These are phyloP conservation scores for Dinoponera quadriceps DNA, from an alignment of 1,140 invertebrate genomes.

Conservation along the genomic window DNA sequence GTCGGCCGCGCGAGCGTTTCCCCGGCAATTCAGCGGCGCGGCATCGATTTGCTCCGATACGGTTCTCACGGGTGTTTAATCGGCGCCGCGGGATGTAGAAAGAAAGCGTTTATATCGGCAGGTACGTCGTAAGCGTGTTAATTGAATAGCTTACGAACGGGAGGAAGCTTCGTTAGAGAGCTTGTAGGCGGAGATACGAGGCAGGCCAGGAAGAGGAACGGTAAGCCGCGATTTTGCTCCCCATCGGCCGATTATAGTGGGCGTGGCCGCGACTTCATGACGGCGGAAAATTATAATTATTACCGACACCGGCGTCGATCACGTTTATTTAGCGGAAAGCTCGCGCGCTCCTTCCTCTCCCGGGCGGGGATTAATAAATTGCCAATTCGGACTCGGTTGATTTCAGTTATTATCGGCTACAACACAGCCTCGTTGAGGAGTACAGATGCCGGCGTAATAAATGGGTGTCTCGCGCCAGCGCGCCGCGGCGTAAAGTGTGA, in stretches of 20 bases:
- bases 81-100: conserved; percentile 12
- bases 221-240: conserved; percentile 62
- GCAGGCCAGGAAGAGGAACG: background rate
- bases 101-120: conserved; percentile 40
- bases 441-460: conserved; percentile 53
- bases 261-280: conserved; percentile 64
- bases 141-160: conserved; percentile 59
- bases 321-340: conserved; percentile 65
- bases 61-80: conserved; percentile 48
- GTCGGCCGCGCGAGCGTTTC: background rate
- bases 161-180: conserved; percentile 50
- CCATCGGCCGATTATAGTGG: conserved; percentile 63
- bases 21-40: conserved; percentile 15
- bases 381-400: conserved; percentile 62
- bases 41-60: conserved; percentile 28
- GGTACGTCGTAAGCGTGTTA: conserved; percentile 46
- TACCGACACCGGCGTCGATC: conserved; percentile 66
- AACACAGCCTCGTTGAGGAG: conserved; percentile 47
- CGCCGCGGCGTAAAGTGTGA: conserved; percentile 52
- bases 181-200: conserved; percentile 34
- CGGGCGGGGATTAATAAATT: conserved; percentile 66
- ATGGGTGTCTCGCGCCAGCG: conserved; percentile 45
- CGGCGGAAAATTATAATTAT: conserved; percentile 72
- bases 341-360: conserved; percentile 15
- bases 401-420: conserved; percentile 67